Conservation (phyloP, 2,888 invertebrate species). For the Odiellus spinosus region DNA sequence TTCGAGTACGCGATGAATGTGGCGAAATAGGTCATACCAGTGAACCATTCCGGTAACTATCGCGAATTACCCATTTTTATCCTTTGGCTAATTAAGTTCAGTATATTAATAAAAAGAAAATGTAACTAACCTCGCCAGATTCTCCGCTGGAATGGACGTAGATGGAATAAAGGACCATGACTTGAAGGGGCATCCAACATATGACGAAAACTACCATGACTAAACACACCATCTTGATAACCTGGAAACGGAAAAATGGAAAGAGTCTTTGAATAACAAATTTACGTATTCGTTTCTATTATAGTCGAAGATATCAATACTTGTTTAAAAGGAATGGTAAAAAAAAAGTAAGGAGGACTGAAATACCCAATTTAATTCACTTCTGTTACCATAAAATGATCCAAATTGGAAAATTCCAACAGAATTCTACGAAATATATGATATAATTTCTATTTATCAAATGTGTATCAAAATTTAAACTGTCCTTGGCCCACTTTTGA, state of each 20-base stretch:
- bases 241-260: background rate
- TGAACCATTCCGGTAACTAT: constrained; percentile 30
- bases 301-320: too few relatives aligned
- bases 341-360: too few relatives aligned
- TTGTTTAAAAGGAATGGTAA: too few relatives aligned
- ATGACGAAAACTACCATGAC: constrained; percentile 22
- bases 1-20: constrained; percentile 30
- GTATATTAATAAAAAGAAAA: background rate
- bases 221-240: constrained; percentile 21
- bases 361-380: too few relatives aligned
- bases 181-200: constrained; percentile 23
- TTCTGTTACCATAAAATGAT: too few relatives aligned
- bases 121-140: background rate
- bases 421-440: too few relatives aligned
- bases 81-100: background rate
- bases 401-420: too few relatives aligned
- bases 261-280: too few relatives aligned
- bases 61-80: background rate
- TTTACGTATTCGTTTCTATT: too few relatives aligned
- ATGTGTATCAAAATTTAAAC: too few relatives aligned
- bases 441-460: too few relatives aligned
- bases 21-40: constrained; percentile 27
- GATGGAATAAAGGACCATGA: constrained; percentile 6
- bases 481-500: too few relatives aligned
- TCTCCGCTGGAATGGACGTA: background rate